These are phyloP conservation scores for Resseliella maxima DNA, from an alignment of 2,888 invertebrate genomes.

Conservation along the genomic window DNA sequence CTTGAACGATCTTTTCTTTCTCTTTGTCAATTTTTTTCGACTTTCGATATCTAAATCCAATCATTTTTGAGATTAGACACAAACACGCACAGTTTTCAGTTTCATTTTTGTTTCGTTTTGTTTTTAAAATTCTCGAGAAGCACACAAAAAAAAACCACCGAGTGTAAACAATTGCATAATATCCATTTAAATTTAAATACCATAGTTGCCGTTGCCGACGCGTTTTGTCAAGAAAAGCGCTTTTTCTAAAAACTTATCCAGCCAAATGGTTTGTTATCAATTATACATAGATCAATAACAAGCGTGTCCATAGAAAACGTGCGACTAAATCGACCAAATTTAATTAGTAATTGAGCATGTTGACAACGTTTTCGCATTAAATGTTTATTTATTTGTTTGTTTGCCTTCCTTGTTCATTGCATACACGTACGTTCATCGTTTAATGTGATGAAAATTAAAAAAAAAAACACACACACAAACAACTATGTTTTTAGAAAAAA, in stretches of 20 bases:
- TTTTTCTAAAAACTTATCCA: background rate
- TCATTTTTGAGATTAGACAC: too few relatives aligned
- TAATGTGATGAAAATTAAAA: background rate
- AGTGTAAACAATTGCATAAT: background rate
- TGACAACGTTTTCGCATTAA: slow-evolving; percentile 37
- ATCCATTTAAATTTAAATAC: background rate
- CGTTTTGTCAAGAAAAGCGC: too few relatives aligned
- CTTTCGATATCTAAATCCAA: too few relatives aligned
- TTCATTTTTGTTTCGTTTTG: background rate
- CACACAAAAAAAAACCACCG: background rate
- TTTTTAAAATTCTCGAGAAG: background rate
- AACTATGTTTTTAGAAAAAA: background rate
- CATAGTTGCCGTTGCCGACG: background rate
- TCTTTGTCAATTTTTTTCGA: too few relatives aligned
- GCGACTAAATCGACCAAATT: background rate
- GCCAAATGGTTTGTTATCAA: background rate
- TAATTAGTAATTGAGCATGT: slow-evolving; percentile 25
- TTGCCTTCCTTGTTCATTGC: slow-evolving; percentile 7
- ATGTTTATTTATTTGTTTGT: background rate
- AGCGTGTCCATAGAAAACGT: background rate
- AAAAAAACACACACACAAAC: background rate
- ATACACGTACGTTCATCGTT: background rate
- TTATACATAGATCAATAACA: background rate
- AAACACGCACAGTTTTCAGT: too few relatives aligned
- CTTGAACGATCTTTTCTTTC: too few relatives aligned